Conservation (phyloP, 1,140 invertebrate genomes). For the Gonioctena quinquepunctata region DNA sequence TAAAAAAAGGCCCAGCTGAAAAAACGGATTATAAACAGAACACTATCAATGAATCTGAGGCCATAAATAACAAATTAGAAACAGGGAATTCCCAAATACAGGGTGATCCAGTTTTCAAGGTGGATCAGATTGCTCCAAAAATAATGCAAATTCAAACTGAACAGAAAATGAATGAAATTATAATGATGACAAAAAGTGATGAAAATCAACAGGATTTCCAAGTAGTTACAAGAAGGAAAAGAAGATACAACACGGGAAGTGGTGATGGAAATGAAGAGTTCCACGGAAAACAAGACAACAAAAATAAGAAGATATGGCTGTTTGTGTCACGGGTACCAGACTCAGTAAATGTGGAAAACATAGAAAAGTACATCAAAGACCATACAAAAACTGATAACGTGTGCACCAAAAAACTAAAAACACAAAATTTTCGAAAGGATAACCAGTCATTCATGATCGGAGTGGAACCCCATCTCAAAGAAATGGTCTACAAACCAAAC, state of each 20-base stretch:
- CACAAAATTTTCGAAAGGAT: neutral
- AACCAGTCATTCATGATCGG: neutral
- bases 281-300: neutral
- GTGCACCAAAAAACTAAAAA: constrained; percentile 4
- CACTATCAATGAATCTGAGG: neutral
- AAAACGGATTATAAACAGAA: neutral
- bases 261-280: constrained; percentile 1
- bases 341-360: neutral
- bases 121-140: neutral
- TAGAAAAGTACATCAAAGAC: constrained; percentile 1
- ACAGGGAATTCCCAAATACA: neutral
- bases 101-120: neutral
- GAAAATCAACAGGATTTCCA: neutral
- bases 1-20: neutral
- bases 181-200: neutral
- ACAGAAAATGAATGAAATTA: neutral
- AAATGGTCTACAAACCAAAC: constrained; percentile 4
- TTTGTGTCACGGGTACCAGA: neutral
- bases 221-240: neutral
- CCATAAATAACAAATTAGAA: neutral
- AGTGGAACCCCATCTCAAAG: neutral
- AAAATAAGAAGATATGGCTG: constrained; percentile 1
- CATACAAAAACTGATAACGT: neutral
- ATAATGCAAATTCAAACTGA: neutral
- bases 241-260: neutral